Evolutionary conservation across 2,888 invertebrate genomes (phyloP).

Genomic region (Marronus borbonicus): DNA sequence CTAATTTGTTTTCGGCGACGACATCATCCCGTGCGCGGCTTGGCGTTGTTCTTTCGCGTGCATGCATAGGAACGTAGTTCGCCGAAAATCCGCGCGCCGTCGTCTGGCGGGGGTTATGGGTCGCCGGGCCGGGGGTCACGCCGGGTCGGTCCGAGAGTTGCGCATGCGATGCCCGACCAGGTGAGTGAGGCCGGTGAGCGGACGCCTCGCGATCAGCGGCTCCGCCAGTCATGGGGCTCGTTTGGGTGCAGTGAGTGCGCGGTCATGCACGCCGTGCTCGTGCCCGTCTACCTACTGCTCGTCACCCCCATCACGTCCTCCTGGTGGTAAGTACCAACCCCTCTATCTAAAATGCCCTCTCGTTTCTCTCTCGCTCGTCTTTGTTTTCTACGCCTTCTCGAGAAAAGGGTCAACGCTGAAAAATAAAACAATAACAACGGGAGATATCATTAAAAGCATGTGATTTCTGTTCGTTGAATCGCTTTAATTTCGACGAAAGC

Average conservation of each 20-base stretch:
- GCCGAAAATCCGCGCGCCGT: slow-evolving; percentile 38
- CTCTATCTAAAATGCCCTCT: slow-evolving; percentile 29
- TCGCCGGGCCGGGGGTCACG: slow-evolving; percentile 53
- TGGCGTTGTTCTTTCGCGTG: slow-evolving; percentile 16
- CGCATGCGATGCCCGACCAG: slow-evolving; percentile 59
- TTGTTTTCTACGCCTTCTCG: neutral
- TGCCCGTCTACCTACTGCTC: slow-evolving; percentile 88
- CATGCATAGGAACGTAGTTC: neutral
- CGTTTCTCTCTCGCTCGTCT: slow-evolving; percentile 8
- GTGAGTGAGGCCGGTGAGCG: slow-evolving; percentile 56
- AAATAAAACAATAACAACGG: slow-evolving; percentile 12
- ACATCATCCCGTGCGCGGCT: neutral
- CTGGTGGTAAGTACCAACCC: slow-evolving; percentile 83
- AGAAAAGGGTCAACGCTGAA: neutral
- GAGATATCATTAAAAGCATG: slow-evolving; percentile 1
- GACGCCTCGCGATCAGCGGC: slow-evolving; percentile 50
- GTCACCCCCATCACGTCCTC: slow-evolving; percentile 91
- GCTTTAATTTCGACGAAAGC: neutral
- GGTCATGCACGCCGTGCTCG: slow-evolving; percentile 77
- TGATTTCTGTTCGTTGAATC: neutral
- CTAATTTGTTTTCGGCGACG: neutral
- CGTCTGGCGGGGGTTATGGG: slow-evolving; percentile 50
- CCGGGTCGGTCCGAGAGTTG: slow-evolving; percentile 54
- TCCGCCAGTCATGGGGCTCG: slow-evolving; percentile 68
- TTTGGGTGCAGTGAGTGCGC: slow-evolving; percentile 68